These are phyloP conservation scores for Loxodonta africana DNA, from an alignment of 2,113 vertebrate genomes.

Conservation along the genomic window DNA sequence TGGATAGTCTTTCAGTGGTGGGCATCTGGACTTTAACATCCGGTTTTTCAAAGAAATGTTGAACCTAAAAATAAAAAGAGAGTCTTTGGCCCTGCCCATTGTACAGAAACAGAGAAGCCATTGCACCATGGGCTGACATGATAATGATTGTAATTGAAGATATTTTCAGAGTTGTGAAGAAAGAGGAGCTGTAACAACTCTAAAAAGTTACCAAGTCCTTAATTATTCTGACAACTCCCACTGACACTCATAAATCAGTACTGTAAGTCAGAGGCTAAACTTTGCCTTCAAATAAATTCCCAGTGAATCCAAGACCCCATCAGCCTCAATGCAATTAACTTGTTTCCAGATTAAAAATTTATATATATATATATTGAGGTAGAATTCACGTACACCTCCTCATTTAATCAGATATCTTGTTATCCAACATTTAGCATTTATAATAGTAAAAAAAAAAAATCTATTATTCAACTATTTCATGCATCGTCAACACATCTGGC, in stretches of 20 bases:
- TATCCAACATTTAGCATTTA: too few relatives aligned
- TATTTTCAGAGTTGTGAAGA: background rate
- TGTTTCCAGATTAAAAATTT: background rate
- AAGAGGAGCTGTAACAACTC: background rate
- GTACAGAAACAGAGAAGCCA: background rate
- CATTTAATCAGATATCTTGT: too few relatives aligned
- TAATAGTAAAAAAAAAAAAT: too few relatives aligned
- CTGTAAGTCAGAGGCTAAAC: background rate
- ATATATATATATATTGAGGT: background rate
- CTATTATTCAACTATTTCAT: too few relatives aligned
- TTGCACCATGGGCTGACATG: background rate
- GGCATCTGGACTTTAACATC: slow-evolving; percentile 3
- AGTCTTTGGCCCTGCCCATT: background rate
- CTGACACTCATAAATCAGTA: background rate
- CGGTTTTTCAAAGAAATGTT: slow-evolving; percentile 26
- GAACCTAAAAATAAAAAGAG: slow-evolving; percentile 34
- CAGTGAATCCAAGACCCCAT: background rate
- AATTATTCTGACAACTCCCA: background rate
- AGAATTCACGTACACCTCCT: background rate
- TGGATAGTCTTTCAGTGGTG: slow-evolving; percentile 16
- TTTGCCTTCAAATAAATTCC: background rate
- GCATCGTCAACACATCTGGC: too few relatives aligned
- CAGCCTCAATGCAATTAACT: background rate
- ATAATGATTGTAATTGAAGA: background rate
- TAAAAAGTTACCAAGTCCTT: background rate